Evolutionary conservation across 2,113 vertebrate species (phyloP), one percentile per base, ranked within the genome.

Genomic region (Poicephalus gulielmi): DNA sequence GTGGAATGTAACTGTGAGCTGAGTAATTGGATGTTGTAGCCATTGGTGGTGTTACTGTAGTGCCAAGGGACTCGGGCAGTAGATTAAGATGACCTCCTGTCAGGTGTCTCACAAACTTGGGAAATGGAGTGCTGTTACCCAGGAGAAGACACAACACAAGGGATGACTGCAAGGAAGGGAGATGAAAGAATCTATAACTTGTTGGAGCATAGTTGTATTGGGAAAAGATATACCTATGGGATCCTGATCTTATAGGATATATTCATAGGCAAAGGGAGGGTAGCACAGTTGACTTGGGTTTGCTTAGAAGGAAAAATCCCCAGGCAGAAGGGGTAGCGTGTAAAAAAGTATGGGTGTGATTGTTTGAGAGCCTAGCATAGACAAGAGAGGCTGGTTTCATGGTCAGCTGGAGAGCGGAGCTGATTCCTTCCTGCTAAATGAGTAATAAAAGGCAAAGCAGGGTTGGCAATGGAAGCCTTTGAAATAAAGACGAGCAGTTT

Each of bases 401-500:
- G 2, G 53, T 46, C 53, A 22, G 64, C 35, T 62, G 77, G 73
- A 85, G 39, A 41, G 81, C 11, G 27, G 20, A 79, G 11, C 33
- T 4, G 35, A 60, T 57, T 83, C 79, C 76, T 85, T 55, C 13
- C 44, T 90, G 49, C 90, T 93, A 80, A 95, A 90, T 57, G 90
- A 85, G 37, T 44, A 94, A 69, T 30, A 62, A 74, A 90, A 95
- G 82, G 52, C 75, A 83, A 85, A 85, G 67, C 24, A 73, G 47
- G 14, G 75, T 11, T 47, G 44, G 35, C 82, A 60, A 39, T 50
- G 67, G 47, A 93, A 88, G 81, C 41, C 62, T 95, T 88, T 90
- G 94, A 93, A 92, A 80, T 75, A n/a, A 71, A 94, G 82, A 62
- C 28, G 33, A 83, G 73, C 27, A 37, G 33, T 70, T 94, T 68